Evolutionary conservation across 53 echinoderm and acorn worm genomes (phyloP).

Genomic region (Echinometra lucunter): DNA sequence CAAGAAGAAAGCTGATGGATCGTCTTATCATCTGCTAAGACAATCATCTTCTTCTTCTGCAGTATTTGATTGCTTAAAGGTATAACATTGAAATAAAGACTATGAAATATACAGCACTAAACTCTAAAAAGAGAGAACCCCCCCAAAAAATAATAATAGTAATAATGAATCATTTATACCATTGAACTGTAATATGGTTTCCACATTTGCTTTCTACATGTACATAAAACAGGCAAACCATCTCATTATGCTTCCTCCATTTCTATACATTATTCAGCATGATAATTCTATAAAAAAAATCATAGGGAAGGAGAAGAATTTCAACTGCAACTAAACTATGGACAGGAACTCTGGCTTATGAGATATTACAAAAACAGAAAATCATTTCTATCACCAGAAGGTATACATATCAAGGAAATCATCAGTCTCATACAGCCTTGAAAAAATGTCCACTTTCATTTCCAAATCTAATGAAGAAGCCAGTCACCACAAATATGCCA

Average conservation of each 20-base stretch:
- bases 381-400: background rate
- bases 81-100: background rate
- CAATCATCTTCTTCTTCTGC: background rate
- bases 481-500: slow-evolving; percentile 42
- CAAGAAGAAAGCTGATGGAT: background rate
- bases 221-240: too few species aligned
- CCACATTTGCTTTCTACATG: too few species aligned
- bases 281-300: too few species aligned
- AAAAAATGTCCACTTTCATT: slow-evolving; percentile 49
- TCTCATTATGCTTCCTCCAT: too few species aligned
- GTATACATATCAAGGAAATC: background rate
- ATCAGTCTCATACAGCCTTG: slow-evolving; percentile 13
- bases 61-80: background rate
- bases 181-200: too few species aligned
- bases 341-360: background rate
- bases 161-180: too few species aligned
- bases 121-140: too few species aligned
- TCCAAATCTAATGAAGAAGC: slow-evolving; percentile 28
- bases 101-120: background rate
- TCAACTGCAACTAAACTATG: too few species aligned
- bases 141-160: too few species aligned
- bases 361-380: slow-evolving; percentile 2
- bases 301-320: too few species aligned
- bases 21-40: slow-evolving; percentile 30
- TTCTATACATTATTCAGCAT: too few species aligned